These are phyloP conservation scores for Polydrusus tereticollis DNA, from an alignment of 2,888 invertebrate species.

Conservation along the genomic window DNA sequence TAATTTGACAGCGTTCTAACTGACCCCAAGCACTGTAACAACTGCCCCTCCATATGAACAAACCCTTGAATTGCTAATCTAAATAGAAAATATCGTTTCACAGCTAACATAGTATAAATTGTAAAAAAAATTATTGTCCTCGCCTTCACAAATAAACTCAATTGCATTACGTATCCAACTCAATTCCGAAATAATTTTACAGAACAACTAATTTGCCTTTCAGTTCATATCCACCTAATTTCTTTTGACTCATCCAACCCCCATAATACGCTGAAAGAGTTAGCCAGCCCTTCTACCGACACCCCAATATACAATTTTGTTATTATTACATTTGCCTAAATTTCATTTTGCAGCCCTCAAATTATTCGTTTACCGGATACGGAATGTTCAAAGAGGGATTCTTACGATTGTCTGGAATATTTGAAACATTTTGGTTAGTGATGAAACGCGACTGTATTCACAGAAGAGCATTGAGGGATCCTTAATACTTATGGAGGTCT, in stretches of 20 bases:
- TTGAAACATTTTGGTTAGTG: neutral
- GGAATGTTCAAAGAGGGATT: slow-evolving; percentile 5
- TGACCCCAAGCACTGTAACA: too few relatives aligned
- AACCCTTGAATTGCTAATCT: too few relatives aligned
- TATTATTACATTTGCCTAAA: slow-evolving; percentile 46
- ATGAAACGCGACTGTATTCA: too few relatives aligned
- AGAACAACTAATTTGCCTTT: slow-evolving; percentile 33
- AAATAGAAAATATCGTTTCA: neutral
- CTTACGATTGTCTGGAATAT: neutral
- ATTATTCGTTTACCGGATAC: slow-evolving; percentile 17
- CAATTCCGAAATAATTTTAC: slow-evolving; percentile 35
- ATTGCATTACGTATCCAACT: slow-evolving; percentile 21
- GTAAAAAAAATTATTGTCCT: neutral
- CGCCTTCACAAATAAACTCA: slow-evolving; percentile 4
- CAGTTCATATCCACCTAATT: slow-evolving; percentile 44
- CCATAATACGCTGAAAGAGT: slow-evolving; percentile 32
- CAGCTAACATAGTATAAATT: neutral
- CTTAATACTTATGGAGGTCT: too few relatives aligned
- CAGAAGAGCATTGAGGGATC: too few relatives aligned
- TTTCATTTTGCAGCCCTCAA: slow-evolving; percentile 39
- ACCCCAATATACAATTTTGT: slow-evolving; percentile 42
- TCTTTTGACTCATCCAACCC: slow-evolving; percentile 38
- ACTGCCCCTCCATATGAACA: too few relatives aligned
- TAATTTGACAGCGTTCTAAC: too few relatives aligned
- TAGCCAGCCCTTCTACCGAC: slow-evolving; percentile 33